Evolutionary conservation across 2,797 vertebrate genomes (phyloP).

Genomic region (Periophthalmus magnuspinnatus): DNA sequence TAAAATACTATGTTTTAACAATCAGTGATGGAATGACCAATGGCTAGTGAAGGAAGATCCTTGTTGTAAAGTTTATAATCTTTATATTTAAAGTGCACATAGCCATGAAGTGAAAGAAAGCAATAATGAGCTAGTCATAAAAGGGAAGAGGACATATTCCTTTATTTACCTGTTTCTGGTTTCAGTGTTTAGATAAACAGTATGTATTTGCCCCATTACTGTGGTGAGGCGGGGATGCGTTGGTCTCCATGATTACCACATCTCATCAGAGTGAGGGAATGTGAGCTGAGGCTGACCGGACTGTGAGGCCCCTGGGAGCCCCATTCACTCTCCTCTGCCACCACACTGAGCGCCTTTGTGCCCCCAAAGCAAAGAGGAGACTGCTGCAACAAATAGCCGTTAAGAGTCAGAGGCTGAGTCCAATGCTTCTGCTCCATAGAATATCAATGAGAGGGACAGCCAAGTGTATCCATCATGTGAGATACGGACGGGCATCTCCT

Average conservation of each 20-base stretch:
- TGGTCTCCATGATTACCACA: slow-evolving; percentile 55
- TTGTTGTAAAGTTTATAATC: slow-evolving; percentile 25
- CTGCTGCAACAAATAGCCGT: slow-evolving; percentile 74
- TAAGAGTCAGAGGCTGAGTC: slow-evolving; percentile 69
- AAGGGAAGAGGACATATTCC: slow-evolving; percentile 41
- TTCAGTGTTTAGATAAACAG: slow-evolving; percentile 48
- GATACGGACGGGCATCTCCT: slow-evolving; percentile 43
- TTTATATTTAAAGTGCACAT: slow-evolving; percentile 35
- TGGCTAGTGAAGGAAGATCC: slow-evolving; percentile 34
- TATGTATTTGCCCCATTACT: slow-evolving; percentile 31
- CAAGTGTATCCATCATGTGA: slow-evolving; percentile 50
- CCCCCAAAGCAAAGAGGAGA: slow-evolving; percentile 68
- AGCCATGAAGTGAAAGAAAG: slow-evolving; percentile 55
- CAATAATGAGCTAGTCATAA: slow-evolving; percentile 60
- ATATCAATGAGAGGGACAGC: slow-evolving; percentile 68
- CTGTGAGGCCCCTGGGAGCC: slow-evolving; percentile 63
- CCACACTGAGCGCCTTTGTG: slow-evolving; percentile 81
- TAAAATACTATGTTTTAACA: slow-evolving; percentile 40
- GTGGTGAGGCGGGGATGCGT: slow-evolving; percentile 50
- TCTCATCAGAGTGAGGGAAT: slow-evolving; percentile 68
- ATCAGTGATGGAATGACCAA: slow-evolving; percentile 40
- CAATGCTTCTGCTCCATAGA: slow-evolving; percentile 44
- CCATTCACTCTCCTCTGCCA: slow-evolving; percentile 70
- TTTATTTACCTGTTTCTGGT: slow-evolving; percentile 45
- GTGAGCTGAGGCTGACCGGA: slow-evolving; percentile 66